Evolutionary conservation across 2,888 invertebrate genomes (phyloP), one percentile per base, ranked within the genome.

Genomic region (Yponomeuta malinellus): DNA sequence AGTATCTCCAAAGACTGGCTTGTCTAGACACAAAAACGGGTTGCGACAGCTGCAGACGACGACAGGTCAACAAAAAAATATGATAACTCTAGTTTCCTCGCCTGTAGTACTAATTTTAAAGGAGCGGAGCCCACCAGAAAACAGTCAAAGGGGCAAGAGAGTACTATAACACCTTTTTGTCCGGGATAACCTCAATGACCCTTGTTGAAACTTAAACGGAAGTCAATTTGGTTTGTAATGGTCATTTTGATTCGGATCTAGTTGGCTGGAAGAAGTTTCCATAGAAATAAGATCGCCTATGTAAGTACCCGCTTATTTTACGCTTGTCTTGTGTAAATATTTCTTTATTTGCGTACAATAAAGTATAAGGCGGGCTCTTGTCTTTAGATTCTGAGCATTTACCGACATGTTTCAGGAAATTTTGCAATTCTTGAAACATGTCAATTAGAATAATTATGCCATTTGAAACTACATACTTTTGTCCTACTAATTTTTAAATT

Each of bases 161-260:
- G 52, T 59, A 59, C 52, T 59, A 59, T 15, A 59, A 59, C 52
- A 59, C 52, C 52, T 59, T 59, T 59, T 59, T 59, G 52, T 59
- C 52, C 52, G 52, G 52, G 12, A 59, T 59, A 59, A 59, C 52
- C 52, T 59, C 52, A 15, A 59, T 59, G 52, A 59, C 52, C 52
- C 52, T 59, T 15, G 52, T 59, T 15, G 15, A 59, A 59, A 59
- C 52, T 59, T 15, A 59, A 59, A 59, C 52, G 52, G 52, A 59
- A 59, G 52, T 59, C 52, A 15, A 59, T 59, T 59, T 59, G 52
- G 12, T 15, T 15, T 15, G 15, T 15, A 15, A 3, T 59, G 52
- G 52, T 15, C 12, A 59, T 59, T 59, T 59, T 59, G 52, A 15
- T 59, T 1, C 33, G 23, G 23, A 23, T 23, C 23, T 37, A 5